These are phyloP conservation scores for Mus pahari DNA, from an alignment of 2,113 vertebrate species.

Conservation along the genomic window DNA sequence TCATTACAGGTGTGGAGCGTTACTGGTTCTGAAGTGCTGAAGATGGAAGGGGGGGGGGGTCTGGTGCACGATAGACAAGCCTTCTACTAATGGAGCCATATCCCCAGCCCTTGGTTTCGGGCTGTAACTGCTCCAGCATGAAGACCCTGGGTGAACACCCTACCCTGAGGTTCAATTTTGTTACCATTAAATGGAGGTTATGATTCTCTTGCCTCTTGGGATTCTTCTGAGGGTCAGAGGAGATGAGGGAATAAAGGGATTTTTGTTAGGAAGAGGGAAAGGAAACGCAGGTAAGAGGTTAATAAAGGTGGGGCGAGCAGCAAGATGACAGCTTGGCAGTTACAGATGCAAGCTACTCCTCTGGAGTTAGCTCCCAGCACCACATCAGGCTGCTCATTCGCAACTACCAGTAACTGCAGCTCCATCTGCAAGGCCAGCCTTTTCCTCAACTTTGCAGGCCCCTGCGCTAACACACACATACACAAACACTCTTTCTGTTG, in stretches of 20 bases:
- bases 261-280: background rate
- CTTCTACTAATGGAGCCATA: background rate
- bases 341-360: background rate
- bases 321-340: background rate
- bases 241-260: background rate
- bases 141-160: background rate
- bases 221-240: conserved; percentile 31
- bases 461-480: background rate
- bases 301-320: background rate
- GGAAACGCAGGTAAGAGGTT: background rate
- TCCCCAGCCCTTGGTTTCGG: background rate
- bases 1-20: background rate
- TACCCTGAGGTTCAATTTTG: background rate
- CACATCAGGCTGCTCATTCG: background rate
- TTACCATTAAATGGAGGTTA: background rate
- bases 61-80: background rate
- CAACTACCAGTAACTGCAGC: background rate
- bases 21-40: background rate
- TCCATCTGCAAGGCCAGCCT: background rate
- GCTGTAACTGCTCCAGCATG: background rate
- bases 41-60: too few relatives aligned
- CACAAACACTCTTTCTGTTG: background rate
- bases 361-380: background rate
- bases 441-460: background rate
- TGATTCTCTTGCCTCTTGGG: background rate